Evolutionary conservation across 2,113 vertebrate genomes (phyloP).

Genomic region (Nothobranchius furzeri): DNA sequence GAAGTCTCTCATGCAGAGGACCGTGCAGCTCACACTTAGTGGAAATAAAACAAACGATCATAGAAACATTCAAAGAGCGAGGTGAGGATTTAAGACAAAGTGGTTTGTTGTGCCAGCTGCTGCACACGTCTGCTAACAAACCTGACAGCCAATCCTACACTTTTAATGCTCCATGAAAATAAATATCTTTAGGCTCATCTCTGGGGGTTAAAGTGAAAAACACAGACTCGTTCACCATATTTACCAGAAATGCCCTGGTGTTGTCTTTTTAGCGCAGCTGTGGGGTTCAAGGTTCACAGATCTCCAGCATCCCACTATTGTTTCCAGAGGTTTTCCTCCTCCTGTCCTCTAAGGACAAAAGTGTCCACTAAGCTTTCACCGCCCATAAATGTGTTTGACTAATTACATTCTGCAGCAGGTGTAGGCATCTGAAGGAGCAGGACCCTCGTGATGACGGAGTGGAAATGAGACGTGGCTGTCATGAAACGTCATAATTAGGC

Average conservation of each 20-base stretch:
- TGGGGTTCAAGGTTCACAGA: conserved; percentile 54
- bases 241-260: conserved; percentile 10
- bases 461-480: conserved; percentile 24
- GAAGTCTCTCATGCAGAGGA: conserved; percentile 11
- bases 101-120: background rate
- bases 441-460: conserved; percentile 30
- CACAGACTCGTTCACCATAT: background rate
- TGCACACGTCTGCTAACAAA: background rate
- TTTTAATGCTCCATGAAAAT: background rate
- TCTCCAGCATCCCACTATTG: conserved; percentile 72
- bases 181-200: background rate
- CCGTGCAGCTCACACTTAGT: background rate
- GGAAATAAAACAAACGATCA: background rate
- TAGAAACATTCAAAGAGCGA: background rate
- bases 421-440: conserved; percentile 11
- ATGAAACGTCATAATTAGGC: conserved; percentile 3
- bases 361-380: conserved; percentile 35
- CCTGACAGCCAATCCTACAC: background rate
- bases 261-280: conserved; percentile 28
- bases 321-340: conserved; percentile 60
- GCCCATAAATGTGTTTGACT: conserved; percentile 9
- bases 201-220: background rate
- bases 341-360: conserved; percentile 45
- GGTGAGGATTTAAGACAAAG: background rate
- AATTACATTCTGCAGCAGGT: conserved; percentile 37